Evolutionary conservation across 2,113 vertebrate genomes (phyloP).

Genomic region (Dicaeum eximium): DNA sequence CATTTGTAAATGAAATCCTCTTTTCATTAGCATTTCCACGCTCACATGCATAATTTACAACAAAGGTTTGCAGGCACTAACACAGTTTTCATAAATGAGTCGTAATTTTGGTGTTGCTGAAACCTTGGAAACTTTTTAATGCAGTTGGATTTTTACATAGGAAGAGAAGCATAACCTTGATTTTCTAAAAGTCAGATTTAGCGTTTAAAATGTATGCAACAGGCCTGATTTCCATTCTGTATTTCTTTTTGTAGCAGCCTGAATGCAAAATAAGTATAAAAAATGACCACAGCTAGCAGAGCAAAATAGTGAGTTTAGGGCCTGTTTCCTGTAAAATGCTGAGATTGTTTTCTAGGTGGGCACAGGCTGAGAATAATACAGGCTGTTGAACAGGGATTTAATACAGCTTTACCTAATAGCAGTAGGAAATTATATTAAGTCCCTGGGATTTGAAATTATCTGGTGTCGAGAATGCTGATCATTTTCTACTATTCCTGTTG

Average conservation of each 20-base stretch:
- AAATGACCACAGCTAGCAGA: background rate
- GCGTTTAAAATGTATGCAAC: background rate
- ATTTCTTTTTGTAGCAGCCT: background rate
- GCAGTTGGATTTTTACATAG: slow-evolving; percentile 1
- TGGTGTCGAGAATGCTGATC: background rate
- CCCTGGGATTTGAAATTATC: background rate
- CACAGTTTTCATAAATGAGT: slow-evolving; percentile 53
- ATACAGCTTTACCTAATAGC: background rate
- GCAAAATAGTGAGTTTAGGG: background rate
- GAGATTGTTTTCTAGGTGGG: background rate
- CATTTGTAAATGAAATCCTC: slow-evolving; percentile 62
- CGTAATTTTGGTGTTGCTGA: slow-evolving; percentile 54
- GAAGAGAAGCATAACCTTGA: slow-evolving; percentile 7
- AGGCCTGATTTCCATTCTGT: background rate
- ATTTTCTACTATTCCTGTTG: background rate
- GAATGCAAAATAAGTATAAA: background rate
- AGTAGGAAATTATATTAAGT: background rate
- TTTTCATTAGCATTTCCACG: slow-evolving; percentile 67
- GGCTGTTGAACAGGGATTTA: background rate
- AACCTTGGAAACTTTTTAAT: slow-evolving; percentile 37
- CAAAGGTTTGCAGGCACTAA: slow-evolving; percentile 57
- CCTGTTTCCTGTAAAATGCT: background rate
- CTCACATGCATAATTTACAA: slow-evolving; percentile 59
- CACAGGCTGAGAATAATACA: background rate
- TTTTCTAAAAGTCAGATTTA: slow-evolving; percentile 19